Conservation (phyloP, 2,797 vertebrate genomes). For the Paratrypauchen microcephalus region DNA sequence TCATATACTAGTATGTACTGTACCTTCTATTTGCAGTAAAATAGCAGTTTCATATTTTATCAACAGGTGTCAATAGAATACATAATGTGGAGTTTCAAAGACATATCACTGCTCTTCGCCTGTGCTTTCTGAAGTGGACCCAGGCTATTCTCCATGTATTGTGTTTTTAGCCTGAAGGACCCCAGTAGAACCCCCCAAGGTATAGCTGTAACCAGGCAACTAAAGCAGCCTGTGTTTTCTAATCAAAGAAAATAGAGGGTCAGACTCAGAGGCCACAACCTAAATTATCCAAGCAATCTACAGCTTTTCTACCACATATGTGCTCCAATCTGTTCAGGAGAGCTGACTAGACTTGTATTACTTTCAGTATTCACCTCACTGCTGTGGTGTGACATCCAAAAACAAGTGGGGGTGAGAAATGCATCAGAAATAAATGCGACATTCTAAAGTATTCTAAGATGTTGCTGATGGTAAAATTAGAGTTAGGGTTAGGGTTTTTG, state of each 20-base stretch:
- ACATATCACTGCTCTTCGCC: conserved; percentile 15
- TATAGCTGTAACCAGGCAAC: conserved; percentile 66
- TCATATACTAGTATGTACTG: no score
- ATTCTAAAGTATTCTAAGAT: neutral
- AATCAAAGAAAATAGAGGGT: conserved; percentile 48
- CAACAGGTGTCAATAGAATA: neutral
- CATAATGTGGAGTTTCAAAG: neutral
- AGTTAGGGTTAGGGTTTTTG: no score
- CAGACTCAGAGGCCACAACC: conserved; percentile 24
- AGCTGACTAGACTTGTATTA: neutral
- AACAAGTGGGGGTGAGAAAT: neutral
- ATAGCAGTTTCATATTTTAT: neutral
- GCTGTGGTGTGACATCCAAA: neutral
- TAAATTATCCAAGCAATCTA: conserved; percentile 19
- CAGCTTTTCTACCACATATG: conserved; percentile 3
- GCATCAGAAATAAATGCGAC: neutral
- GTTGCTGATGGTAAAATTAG: neutral
- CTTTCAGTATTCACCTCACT: neutral
- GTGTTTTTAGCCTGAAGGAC: conserved; percentile 38
- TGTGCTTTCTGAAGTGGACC: conserved; percentile 46
- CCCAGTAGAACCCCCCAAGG: conserved; percentile 39
- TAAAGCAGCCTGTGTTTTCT: conserved; percentile 28
- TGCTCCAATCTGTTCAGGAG: neutral
- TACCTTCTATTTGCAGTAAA: neutral
- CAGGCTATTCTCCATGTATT: conserved; percentile 35